phyloP scores from a whole-genome alignment of 2,113 vertebrate genomes.

The Gallinago jamesoni region DNA sequence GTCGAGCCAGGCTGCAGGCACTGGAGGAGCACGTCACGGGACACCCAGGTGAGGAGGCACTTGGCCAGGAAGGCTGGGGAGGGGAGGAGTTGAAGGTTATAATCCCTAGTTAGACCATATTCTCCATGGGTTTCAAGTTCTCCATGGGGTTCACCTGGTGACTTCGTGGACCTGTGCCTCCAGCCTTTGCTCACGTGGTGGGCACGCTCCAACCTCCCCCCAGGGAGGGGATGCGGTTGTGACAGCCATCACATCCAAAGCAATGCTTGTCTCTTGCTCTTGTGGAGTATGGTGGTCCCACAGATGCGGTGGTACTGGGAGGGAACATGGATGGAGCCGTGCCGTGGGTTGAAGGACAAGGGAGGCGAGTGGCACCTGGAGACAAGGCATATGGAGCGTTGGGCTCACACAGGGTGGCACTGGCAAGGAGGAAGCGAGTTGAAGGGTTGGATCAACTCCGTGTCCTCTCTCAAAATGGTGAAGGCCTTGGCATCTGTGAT shows the following conservation, averaged over 20 bases:
- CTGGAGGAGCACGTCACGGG: background rate
- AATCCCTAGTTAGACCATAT: background rate
- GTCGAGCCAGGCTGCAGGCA: background rate
- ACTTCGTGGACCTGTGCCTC: background rate
- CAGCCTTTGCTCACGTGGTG: background rate
- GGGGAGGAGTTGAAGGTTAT: background rate
- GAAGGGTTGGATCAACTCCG: background rate
- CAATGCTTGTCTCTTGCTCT: background rate
- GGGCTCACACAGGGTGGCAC: background rate
- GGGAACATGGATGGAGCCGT: background rate
- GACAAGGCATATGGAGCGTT: accelerated
- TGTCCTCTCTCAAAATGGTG: background rate
- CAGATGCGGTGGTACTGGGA: background rate
- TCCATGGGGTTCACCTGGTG: background rate
- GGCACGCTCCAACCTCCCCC: background rate
- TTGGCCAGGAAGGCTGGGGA: background rate
- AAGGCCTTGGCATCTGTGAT: background rate
- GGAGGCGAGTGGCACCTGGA: background rate
- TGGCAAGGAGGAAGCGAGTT: background rate
- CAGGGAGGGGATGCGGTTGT: background rate
- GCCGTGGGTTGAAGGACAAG: background rate
- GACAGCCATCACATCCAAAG: background rate
- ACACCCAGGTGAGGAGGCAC: slow-evolving; percentile 3
- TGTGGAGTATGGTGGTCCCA: accelerated
- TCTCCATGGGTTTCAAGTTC: background rate